Evolutionary conservation across 2,888 invertebrate genomes (phyloP).

Genomic region (Trachelus troglodyta): DNA sequence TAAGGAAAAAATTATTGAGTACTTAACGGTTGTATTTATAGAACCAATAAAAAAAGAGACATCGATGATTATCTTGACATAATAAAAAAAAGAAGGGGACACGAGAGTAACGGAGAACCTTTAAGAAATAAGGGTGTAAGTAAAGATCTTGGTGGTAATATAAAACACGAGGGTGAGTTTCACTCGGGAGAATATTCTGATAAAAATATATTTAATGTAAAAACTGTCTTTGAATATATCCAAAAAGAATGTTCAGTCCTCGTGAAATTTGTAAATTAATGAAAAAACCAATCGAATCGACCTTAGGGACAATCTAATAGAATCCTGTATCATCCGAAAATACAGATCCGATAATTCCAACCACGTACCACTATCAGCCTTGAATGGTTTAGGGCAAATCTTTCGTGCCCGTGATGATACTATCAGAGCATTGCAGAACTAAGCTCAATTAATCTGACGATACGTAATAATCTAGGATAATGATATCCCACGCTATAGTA

Average conservation of each 20-base stretch:
- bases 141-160: neutral
- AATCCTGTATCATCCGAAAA: neutral
- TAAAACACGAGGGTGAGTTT: neutral
- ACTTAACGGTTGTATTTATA: neutral
- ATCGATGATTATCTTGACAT: neutral
- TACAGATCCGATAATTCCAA: neutral
- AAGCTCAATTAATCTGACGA: neutral
- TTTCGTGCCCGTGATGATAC: neutral
- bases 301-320: neutral
- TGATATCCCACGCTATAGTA: constrained; percentile 19
- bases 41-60: neutral
- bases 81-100: neutral
- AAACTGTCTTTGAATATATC: neutral
- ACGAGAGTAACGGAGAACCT: neutral
- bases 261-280: neutral
- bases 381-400: neutral
- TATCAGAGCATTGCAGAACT: neutral
- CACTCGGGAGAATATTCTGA: neutral
- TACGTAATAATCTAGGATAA: neutral
- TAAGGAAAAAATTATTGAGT: constrained; percentile 40
- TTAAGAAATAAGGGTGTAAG: neutral
- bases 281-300: neutral
- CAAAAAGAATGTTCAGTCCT: neutral
- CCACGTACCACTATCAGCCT: neutral
- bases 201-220: neutral